Conservation (phyloP, 2,113 vertebrate genomes). For the Forbesichthys agassizii region DNA sequence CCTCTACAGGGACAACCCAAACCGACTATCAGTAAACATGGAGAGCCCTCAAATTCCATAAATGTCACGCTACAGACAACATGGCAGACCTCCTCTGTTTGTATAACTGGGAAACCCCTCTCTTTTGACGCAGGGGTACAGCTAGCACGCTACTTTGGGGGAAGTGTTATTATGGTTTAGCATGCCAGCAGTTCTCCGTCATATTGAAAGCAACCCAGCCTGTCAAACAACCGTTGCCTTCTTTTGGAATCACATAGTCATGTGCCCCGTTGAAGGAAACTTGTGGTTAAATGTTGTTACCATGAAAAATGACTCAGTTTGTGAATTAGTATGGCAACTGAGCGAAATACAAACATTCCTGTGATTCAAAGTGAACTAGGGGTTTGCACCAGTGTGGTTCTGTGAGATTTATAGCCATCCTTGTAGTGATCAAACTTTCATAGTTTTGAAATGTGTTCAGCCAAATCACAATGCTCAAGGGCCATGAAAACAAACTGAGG, state of each 20-base stretch:
- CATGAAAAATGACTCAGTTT: slow-evolving; percentile 19
- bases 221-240: slow-evolving; percentile 70
- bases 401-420: slow-evolving; percentile 24
- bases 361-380: slow-evolving; percentile 24
- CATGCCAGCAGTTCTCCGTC: slow-evolving; percentile 68
- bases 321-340: slow-evolving; percentile 44
- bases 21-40: slow-evolving; percentile 69
- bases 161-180: slow-evolving; percentile 66
- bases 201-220: slow-evolving; percentile 60
- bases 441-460: slow-evolving; percentile 29
- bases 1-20: slow-evolving; percentile 62
- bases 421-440: slow-evolving; percentile 29
- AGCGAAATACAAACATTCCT: slow-evolving; percentile 35
- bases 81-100: slow-evolving; percentile 49
- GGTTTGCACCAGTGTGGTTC: neutral
- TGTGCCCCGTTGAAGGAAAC: slow-evolving; percentile 35
- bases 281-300: slow-evolving; percentile 33
- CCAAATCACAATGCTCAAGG: slow-evolving; percentile 7
- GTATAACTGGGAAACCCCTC: slow-evolving; percentile 60
- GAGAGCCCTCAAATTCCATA: slow-evolving; percentile 56
- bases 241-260: slow-evolving; percentile 46
- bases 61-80: slow-evolving; percentile 56
- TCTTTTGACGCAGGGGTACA: slow-evolving; percentile 36
- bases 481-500: neutral
- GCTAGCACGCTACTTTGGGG: slow-evolving; percentile 54